Conservation (phyloP, 2,888 invertebrate genomes). For the Idaea biselata region DNA sequence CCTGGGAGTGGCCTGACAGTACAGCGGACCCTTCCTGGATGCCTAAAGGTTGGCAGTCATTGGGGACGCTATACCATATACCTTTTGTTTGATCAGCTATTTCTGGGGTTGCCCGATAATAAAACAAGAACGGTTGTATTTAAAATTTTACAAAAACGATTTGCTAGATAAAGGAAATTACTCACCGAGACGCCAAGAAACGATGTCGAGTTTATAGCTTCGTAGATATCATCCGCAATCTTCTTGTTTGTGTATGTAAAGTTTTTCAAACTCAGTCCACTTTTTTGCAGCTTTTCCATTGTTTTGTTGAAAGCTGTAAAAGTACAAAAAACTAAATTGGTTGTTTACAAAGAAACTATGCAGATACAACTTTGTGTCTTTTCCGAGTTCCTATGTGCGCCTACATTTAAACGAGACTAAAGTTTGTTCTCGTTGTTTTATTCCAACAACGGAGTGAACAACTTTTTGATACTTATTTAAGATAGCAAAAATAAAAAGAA, state of each 20-base stretch:
- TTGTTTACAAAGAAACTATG: background rate
- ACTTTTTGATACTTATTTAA: background rate
- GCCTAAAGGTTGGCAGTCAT: too few species aligned
- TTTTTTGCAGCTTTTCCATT: conserved; percentile 90
- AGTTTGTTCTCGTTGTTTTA: background rate
- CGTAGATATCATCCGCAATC: conserved; percentile 97
- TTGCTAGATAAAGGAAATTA: conserved; percentile 30
- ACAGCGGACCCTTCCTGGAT: too few species aligned
- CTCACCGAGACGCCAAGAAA: conserved; percentile 98
- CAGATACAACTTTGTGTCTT: background rate
- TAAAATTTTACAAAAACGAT: background rate
- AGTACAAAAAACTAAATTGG: conserved; percentile 9
- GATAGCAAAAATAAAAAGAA: background rate
- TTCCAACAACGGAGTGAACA: background rate
- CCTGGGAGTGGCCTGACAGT: too few species aligned
- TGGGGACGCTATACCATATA: too few species aligned
- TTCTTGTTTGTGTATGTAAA: conserved; percentile 97
- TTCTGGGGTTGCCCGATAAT: too few species aligned
- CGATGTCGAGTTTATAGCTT: conserved; percentile 98
- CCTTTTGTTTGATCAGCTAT: too few species aligned
- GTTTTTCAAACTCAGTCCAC: conserved; percentile 92
- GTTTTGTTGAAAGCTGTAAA: conserved; percentile 96
- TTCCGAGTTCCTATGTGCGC: background rate
- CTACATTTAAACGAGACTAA: background rate
- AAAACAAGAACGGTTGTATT: too few species aligned